Conservation (phyloP, 2,888 invertebrate species). For the Caenorhabditis drosophilae region DNA sequence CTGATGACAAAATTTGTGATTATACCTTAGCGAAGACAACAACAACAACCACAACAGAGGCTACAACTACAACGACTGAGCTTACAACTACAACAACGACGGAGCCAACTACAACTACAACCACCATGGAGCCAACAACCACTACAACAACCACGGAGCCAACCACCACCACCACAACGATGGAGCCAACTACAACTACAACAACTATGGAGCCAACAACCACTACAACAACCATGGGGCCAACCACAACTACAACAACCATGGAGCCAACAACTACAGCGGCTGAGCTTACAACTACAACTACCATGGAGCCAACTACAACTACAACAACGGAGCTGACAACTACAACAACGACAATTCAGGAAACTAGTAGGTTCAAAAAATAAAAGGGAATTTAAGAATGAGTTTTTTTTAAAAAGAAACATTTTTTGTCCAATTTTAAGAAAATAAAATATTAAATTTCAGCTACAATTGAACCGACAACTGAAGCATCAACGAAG, state of each 20-base stretch:
- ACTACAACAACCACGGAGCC: conserved; percentile 8
- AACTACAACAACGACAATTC: neutral
- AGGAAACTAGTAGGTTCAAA: neutral
- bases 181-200: neutral
- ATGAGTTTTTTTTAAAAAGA: neutral
- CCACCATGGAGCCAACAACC: conserved; percentile 2
- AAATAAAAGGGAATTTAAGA: neutral
- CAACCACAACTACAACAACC: conserved; percentile 5
- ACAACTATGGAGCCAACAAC: neutral
- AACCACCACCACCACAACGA: conserved; percentile 3
- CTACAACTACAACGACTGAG: conserved; percentile 7
- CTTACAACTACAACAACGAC: conserved; percentile 18
- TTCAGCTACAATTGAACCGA: neutral
- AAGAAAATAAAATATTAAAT: neutral
- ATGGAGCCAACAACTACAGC: conserved; percentile 9
- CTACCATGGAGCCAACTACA: conserved; percentile 4
- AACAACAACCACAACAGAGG: conserved; percentile 19
- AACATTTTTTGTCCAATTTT: no score
- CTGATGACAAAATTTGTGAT: no score
- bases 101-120: conserved; percentile 2
- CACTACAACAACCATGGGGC: conserved; percentile 4
- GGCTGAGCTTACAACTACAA: neutral
- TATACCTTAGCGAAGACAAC: no score
- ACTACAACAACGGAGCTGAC: neutral
- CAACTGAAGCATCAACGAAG: neutral